Evolutionary conservation across 1,140 invertebrate genomes (phyloP).

Genomic region (Drosophila biarmipes): DNA sequence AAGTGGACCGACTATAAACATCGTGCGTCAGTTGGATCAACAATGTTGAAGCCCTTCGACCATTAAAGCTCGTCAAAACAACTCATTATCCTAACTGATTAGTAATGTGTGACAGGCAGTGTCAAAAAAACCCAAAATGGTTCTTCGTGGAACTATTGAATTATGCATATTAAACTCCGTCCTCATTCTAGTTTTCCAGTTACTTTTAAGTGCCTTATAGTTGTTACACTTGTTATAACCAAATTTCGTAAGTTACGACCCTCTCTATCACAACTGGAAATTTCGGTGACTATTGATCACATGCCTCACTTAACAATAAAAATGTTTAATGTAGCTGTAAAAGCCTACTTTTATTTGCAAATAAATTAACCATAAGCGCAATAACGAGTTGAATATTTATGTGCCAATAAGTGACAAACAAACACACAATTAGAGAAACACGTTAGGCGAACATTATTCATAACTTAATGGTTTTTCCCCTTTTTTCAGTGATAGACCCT

Average conservation of each 20-base stretch:
- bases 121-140: not conserved
- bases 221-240: not conserved
- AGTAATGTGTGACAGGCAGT: not conserved
- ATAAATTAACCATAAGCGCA: not conserved
- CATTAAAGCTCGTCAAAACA: slow-evolving; percentile 27
- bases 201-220: no score
- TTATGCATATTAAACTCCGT: no score
- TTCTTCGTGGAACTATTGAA: not conserved
- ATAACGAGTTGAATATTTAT: not conserved
- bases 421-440: not conserved
- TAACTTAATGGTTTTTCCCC: not conserved
- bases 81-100: slow-evolving; percentile 17
- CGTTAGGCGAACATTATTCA: not conserved
- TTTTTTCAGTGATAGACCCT: slow-evolving; percentile 18
- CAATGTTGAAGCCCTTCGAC: slow-evolving; percentile 17
- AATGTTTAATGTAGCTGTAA: slow-evolving; percentile 6
- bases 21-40: slow-evolving; percentile 41
- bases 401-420: not conserved
- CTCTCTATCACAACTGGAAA: slow-evolving; percentile 11
- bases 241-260: not conserved
- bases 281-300: slow-evolving; percentile 12
- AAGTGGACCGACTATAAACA: slow-evolving; percentile 28
- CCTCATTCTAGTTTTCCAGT: no score
- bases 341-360: slow-evolving; percentile 1
- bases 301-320: slow-evolving; percentile 10